Evolutionary conservation across 1,140 invertebrate genomes (phyloP), one percentile per base, ranked within the genome.

Genomic region (Cydia fagiglandana): DNA sequence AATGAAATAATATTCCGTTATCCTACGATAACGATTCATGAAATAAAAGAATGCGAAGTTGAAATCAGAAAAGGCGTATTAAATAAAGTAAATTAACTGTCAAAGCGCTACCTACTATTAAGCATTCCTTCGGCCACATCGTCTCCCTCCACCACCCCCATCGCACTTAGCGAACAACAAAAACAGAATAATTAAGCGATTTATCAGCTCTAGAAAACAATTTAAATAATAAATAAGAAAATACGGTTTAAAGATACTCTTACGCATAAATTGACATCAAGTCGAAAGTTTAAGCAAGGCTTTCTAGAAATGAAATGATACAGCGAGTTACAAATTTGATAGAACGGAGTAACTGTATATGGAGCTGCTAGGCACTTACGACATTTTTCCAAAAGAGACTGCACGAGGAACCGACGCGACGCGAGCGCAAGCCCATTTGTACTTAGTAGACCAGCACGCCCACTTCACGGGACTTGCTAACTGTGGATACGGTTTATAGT

Each of bases 211-310:
- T 34, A 70, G 66, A 70, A 38, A 70, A 38, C 28, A 70, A 38
- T 70, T 70, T 38, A 70, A 70, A 38, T 68, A 38, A 70, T 38
- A 70, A 70, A 70, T 34, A 41, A 41, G 66, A 70, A 61, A 61
- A 61, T 61, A 61, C 56, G 56, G 66, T 41, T 70, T 70, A 70
- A 70, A 70, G 38, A 41, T 45, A 38, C 66, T 70, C 66, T 70
- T 70, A 70, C 66, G 66, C 82, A 87, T 84, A 83, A 86, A 86
- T 84, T 86, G 83, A 83, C 85, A 86, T 83, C 83, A 87, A 87
- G 84, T 86, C 83, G 87, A 89, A 91, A 87, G 87, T 91, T 88
- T 86, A 88, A 86, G 82, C 82, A 88, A 88, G 87, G 83, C 87
- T 91, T 91, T 89, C 87, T 89, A 88, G 80, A 88, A 86, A 87